Base-by-base conservation (phyloP, 2,888 invertebrate species). In the Drosophila setosimentum region DNA sequence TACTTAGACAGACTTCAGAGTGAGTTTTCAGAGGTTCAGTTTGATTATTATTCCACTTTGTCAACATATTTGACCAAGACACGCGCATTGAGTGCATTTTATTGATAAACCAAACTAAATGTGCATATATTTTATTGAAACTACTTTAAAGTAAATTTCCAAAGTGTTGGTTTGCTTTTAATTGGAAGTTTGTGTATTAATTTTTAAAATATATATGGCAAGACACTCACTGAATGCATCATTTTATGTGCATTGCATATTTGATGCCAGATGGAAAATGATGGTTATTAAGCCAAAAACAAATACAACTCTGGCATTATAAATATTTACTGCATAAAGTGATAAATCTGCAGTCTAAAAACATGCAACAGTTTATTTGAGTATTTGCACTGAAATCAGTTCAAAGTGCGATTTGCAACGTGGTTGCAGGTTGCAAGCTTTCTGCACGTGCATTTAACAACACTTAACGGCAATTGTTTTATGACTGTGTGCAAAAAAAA, bases 401-500 rank as follows among this genome's bases (percentile, higher is more conserved):
- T 49, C 11, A 49, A 27, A 68, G 69, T 57, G 69, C 54, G 57
- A 33, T 57, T 68, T 59, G 57, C 64, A 72, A 66, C 68, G 53
- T 70, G n/a, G n/a, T n/a, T n/a, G 51, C 57, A 42, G 32, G n/a
- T n/a, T 62, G 65, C 72, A 61, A 35, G 57, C 13, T 48, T 33
- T 32, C 59, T 69, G 37, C 71, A 63, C 77, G 72, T 80, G 49
- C 79, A 81, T 78, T 87, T 76, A 73, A 76, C 83, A 75, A 75
- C 90, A 90, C 88, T 90, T 86, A 90, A 75, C 70, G 81, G 81
- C 86, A 88, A 88, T 87, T 90, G 90, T 81, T 87, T 90, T 85
- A 85, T 76, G 87, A 73, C 76, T 72, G 29, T 54, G 54, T n/a
- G 10, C 67, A 58, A 18, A 27, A 33, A 24, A 13, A 32, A 29